Evolutionary conservation across 2,888 invertebrate genomes (phyloP).

Genomic region (Tetropium fuscum): DNA sequence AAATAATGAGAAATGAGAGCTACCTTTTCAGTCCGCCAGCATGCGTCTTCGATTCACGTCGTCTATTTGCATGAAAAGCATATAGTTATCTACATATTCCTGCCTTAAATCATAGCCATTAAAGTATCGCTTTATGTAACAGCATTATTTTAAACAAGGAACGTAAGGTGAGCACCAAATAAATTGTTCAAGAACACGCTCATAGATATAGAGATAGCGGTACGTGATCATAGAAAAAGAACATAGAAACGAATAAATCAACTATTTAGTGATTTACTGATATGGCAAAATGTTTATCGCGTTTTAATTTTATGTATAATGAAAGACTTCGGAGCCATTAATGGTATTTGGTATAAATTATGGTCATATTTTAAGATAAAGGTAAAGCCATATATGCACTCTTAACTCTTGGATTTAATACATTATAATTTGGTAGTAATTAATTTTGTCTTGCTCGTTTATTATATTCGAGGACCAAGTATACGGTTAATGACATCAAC

Average conservation of each 20-base stretch:
- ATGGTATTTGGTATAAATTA: constrained; percentile 1
- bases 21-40: too few species aligned
- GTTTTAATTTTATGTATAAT: not conserved
- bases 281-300: not conserved
- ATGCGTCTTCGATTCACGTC: constrained; percentile 3
- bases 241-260: not conserved
- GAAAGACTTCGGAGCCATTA: not conserved
- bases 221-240: not conserved
- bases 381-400: not conserved
- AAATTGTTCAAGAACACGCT: not conserved
- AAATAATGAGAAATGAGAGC: too few species aligned
- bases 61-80: constrained; percentile 4
- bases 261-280: constrained; percentile 6
- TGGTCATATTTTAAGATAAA: not conserved
- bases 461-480: too few species aligned
- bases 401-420: not conserved
- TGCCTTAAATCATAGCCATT: too few species aligned
- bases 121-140: not conserved
- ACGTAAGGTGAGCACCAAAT: not conserved
- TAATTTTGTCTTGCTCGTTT: too few species aligned
- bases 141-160: not conserved
- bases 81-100: not conserved
- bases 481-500: too few species aligned
- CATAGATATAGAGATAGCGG: not conserved
- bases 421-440: not conserved